These are phyloP conservation scores for Drosophila merina DNA, from an alignment of 2,888 invertebrate genomes.

Conservation along the genomic window DNA sequence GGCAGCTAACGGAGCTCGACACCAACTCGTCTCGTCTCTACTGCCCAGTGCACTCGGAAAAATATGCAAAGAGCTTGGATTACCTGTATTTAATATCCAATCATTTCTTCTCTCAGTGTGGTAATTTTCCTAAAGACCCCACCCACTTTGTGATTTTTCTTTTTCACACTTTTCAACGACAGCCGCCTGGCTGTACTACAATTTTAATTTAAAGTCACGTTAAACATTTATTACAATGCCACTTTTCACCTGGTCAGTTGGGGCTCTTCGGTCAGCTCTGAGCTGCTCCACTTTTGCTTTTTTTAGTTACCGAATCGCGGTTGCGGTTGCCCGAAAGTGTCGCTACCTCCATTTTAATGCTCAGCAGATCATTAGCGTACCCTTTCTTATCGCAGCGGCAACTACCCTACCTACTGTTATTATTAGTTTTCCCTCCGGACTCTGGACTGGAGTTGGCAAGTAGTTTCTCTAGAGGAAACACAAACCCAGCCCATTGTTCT, in stretches of 20 bases:
- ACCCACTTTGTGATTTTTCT: constrained; percentile 36
- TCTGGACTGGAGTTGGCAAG: background rate
- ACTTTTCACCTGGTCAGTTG: constrained; percentile 50
- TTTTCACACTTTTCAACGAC: constrained; percentile 42
- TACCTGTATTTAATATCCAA: too few relatives aligned
- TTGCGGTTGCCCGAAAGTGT: constrained; percentile 50
- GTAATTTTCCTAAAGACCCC: constrained; percentile 22
- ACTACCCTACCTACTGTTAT: constrained; percentile 39
- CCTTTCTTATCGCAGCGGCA: constrained; percentile 48
- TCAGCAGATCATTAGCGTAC: constrained; percentile 23
- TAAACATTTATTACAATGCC: constrained; percentile 62
- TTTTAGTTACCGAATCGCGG: constrained; percentile 54
- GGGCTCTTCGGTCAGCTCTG: constrained; percentile 1
- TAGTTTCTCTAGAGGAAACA: constrained; percentile 27
- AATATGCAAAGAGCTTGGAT: background rate
- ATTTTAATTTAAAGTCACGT: constrained; percentile 64
- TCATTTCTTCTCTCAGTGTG: background rate
- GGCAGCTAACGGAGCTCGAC: constrained; percentile 66
- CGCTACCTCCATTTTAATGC: constrained; percentile 55
- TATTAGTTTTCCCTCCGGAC: constrained; percentile 28
- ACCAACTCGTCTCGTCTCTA: constrained; percentile 27
- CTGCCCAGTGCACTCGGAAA: constrained; percentile 11
- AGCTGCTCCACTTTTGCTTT: constrained; percentile 51
- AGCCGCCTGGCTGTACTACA: constrained; percentile 28
- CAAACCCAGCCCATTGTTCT: constrained; percentile 60